Conservation (phyloP, 2,888 invertebrate species). For the Nomada fucata region DNA sequence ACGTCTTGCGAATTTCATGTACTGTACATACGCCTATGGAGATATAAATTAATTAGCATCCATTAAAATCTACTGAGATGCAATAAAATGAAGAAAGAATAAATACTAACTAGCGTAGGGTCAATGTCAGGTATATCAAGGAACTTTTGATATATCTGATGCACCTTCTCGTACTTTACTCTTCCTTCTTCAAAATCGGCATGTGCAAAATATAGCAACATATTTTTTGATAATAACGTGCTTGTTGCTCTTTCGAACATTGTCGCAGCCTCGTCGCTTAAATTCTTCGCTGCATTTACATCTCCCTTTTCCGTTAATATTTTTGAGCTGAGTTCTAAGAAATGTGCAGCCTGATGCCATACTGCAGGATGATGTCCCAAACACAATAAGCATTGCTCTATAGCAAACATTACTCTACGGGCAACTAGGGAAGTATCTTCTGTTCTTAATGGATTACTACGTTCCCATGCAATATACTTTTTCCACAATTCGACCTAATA, state of each 20-base stretch:
- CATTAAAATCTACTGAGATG: not conserved
- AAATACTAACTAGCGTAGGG: constrained; percentile 92
- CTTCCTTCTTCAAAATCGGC: constrained; percentile 99
- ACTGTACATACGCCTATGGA: constrained; percentile 95
- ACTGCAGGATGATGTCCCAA: constrained; percentile 99
- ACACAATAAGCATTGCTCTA: constrained; percentile 98
- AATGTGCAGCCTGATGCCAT: constrained; percentile 99
- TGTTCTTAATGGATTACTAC: constrained; percentile 97
- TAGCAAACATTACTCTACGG: constrained; percentile 98
- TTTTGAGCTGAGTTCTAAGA: constrained; percentile 97
- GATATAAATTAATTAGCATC: constrained; percentile 28
- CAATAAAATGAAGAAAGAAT: constrained; percentile 15
- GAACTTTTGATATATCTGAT: constrained; percentile 97
- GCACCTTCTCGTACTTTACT: constrained; percentile 97
- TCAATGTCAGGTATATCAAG: constrained; percentile 95
- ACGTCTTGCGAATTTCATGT: constrained; percentile 99
- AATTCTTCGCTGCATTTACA: constrained; percentile 95
- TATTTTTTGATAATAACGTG: constrained; percentile 94
- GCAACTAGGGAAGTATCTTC: constrained; percentile 98
- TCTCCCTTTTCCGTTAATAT: constrained; percentile 98
- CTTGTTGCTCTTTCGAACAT: constrained; percentile 97
- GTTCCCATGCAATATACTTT: constrained; percentile 99
- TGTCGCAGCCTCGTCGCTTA: constrained; percentile 97
- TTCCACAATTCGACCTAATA: constrained; percentile 98
- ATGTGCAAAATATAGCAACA: constrained; percentile 98